Base-by-base conservation (phyloP, 2,113 vertebrate species). In the Tringa solitaria region DNA sequence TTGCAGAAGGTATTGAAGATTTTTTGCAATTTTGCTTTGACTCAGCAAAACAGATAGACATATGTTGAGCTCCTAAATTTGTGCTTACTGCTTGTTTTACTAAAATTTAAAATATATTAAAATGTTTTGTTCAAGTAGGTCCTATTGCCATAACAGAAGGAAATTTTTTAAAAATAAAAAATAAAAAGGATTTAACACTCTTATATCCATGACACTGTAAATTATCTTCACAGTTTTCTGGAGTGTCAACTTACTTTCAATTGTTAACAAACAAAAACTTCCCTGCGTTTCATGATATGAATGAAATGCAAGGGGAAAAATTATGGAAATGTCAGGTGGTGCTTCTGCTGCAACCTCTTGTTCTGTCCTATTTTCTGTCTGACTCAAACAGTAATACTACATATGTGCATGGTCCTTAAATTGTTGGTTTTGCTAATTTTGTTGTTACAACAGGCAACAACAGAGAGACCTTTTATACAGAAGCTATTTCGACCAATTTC, bases 391-490 rank as follows among this genome's bases (percentile, higher is more conserved):
- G 21, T 56, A 65, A 46, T 50, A 48, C 6, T 63, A 5, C 10
- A 12, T 77, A 51, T 70, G 92, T 84, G 7, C 21, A 28, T 56
- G 17, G 11, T 79, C 21, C 27, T 90, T 87, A 84, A 88, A 88
- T 75, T 84, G n/a, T 46, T 91, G 41, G 1, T 8, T 72, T 91
- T 96, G 32, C n/a, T 89, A 32, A 37, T 88, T 63, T 69, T 95
- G 45, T 46, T 91, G 84, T 94, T 93, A 51, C 91, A 94, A 53
- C 97, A 99, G 99, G 98, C 98, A 28, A 98, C 98, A 57, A 99
- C 98, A 70, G 99, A 99, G 77, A 97, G 99, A 67, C 99, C 99
- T 72, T 99, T 99, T 97, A 98, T 99, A 97, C 99, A 99, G 98
- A 99, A 99, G 95, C 98, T 99, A 33, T 99, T 99, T 97, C 99